These are phyloP conservation scores for Nyctibius bracteatus DNA, from an alignment of 2,113 vertebrate genomes.

Conservation along the genomic window DNA sequence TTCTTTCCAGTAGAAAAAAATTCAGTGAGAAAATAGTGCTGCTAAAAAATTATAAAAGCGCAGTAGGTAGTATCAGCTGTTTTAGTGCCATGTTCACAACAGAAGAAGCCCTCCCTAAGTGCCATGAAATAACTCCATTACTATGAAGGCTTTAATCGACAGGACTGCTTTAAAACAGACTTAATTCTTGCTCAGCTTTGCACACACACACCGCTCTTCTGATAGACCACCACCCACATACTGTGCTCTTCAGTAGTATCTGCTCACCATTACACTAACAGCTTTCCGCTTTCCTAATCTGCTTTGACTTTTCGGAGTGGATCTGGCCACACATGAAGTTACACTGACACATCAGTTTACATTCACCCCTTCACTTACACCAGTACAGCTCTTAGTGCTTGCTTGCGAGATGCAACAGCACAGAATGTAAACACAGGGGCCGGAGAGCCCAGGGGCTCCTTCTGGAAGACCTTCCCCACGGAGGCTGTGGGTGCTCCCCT, in stretches of 20 bases:
- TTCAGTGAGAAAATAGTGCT: neutral
- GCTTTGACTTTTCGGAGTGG: neutral
- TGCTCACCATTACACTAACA: neutral
- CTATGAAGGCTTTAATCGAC: neutral
- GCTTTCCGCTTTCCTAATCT: neutral
- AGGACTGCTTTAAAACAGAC: neutral
- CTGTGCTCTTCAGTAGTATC: neutral
- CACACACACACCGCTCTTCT: neutral
- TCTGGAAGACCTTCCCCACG: neutral
- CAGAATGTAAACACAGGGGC: neutral
- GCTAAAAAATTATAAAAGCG: neutral
- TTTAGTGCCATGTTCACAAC: neutral
- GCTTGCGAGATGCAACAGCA: neutral
- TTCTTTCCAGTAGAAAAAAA: neutral
- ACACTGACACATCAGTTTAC: neutral
- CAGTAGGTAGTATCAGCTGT: neutral
- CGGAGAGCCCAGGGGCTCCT: neutral
- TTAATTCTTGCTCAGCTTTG: neutral
- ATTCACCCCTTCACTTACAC: neutral
- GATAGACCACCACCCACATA: neutral
- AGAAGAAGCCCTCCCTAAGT: neutral
- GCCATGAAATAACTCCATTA: neutral
- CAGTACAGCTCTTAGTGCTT: neutral
- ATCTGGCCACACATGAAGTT: slow-evolving; percentile 32
- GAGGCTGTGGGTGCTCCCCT: accelerated